Percentiles rank a stretch among this genome's conserved stretches.
These are phyloP conservation scores for Exaiptasia diaphana DNA, from an alignment of 64 coral and sea anemone species.

Conservation along the genomic window DNA sequence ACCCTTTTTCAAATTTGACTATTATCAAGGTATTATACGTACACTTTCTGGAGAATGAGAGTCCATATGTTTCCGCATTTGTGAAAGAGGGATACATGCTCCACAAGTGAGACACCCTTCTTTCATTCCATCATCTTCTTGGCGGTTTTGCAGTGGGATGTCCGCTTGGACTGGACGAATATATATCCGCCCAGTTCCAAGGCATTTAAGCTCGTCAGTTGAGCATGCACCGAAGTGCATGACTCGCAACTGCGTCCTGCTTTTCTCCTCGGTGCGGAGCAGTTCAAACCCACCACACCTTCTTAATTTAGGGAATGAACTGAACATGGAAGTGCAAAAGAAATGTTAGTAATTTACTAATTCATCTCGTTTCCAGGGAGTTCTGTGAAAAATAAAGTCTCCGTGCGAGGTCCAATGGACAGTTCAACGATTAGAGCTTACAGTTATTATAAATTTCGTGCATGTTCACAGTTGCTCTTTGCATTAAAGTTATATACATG, in stretches of 20 bases:
- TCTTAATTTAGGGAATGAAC: slow-evolving; percentile 2
- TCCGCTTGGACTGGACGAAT: slow-evolving; percentile 25
- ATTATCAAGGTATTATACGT: no score
- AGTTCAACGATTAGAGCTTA: no score
- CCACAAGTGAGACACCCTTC: background rate
- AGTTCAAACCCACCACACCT: slow-evolving; percentile 52
- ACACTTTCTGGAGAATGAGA: no score
- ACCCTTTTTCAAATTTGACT: no score
- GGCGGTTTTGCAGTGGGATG: background rate
- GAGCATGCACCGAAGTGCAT: slow-evolving; percentile 18
- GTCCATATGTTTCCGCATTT: slow-evolving; percentile 22
- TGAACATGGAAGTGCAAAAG: slow-evolving; percentile 12
- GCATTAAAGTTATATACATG: no score
- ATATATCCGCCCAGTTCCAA: slow-evolving; percentile 47
- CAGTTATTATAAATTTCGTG: no score
- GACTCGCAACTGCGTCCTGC: slow-evolving; percentile 4
- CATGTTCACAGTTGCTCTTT: no score
- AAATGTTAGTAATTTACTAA: no score
- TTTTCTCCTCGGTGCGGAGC: slow-evolving; percentile 17
- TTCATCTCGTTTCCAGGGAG: no score
- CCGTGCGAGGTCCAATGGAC: no score
- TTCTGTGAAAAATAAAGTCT: no score
- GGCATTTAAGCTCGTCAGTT: slow-evolving; percentile 23
- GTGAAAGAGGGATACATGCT: background rate
- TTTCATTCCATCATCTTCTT: background rate